phyloP scores from a whole-genome alignment of 2,888 invertebrate genomes.

The Xestobium rufovillosum region DNA sequence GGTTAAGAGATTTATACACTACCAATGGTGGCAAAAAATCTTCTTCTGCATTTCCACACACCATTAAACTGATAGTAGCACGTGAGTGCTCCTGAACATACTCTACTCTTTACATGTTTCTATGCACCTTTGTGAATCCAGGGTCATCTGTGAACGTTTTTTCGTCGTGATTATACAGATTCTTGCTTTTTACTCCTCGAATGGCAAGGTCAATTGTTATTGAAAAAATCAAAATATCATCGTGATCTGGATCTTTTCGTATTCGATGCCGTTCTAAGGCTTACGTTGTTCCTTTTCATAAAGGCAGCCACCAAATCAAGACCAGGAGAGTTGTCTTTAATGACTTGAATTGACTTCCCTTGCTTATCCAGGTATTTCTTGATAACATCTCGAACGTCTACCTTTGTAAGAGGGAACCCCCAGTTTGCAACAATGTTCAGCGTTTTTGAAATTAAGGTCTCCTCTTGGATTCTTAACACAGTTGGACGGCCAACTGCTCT shows the following conservation, averaged over 20 bases:
- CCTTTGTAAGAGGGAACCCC: conserved; percentile 12
- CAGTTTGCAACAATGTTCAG: conserved; percentile 12
- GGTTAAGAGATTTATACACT: conserved; percentile 29
- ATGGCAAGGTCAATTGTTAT: conserved; percentile 8
- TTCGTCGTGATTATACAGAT: no score
- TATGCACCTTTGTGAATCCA: conserved; percentile 25
- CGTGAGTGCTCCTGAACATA: conserved; percentile 27
- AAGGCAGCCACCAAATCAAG: conserved; percentile 8
- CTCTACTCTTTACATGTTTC: conserved; percentile 31
- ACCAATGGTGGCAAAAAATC: conserved; percentile 31
- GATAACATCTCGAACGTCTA: conserved; percentile 13
- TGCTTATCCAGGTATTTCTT: conserved; percentile 14
- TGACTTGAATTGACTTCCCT: conserved; percentile 10
- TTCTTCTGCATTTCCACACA: conserved; percentile 28
- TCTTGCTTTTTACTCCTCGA: conserved; percentile 26
- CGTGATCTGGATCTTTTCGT: no score
- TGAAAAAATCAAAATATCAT: conserved; percentile 12
- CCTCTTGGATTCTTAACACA: conserved; percentile 14
- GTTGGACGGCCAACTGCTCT: conserved; percentile 13
- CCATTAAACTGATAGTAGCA: conserved; percentile 31
- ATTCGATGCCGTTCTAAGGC: conserved; percentile 11
- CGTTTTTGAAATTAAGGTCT: conserved; percentile 17
- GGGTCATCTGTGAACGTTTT: conserved; percentile 32
- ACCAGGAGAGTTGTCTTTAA: conserved; percentile 17
- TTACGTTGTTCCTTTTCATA: conserved; percentile 12